phyloP scores from a whole-genome alignment of 2,797 vertebrate genomes.

The Cossypha dichroa region DNA sequence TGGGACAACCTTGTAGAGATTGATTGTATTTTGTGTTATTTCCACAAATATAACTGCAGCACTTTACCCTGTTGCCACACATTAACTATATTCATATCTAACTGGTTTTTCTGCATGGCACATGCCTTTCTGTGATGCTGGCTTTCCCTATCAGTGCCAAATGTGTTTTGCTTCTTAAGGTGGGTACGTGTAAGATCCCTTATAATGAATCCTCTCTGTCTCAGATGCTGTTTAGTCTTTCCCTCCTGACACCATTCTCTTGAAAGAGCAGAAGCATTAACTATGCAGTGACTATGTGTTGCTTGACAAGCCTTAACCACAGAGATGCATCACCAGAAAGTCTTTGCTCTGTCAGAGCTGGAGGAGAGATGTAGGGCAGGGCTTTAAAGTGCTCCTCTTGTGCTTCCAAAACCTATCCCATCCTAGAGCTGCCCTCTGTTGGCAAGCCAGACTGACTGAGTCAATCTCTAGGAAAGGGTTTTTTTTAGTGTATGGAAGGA shows the following conservation, averaged over 20 bases:
- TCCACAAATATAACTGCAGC: background rate
- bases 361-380: background rate
- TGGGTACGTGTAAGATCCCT: fast-evolving
- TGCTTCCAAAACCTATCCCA: background rate
- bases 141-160: background rate
- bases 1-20: background rate
- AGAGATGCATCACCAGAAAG: background rate
- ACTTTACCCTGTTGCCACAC: background rate
- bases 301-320: background rate
- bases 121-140: background rate
- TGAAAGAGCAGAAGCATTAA: background rate
- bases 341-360: background rate
- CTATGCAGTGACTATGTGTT: fast-evolving
- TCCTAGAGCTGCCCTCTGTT: background rate
- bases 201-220: background rate
- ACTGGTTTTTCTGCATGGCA: background rate
- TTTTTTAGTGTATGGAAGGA: fast-evolving
- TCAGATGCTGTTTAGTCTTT: background rate
- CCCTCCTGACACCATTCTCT: background rate
- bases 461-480: background rate
- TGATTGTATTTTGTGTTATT: background rate
- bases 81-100: background rate
- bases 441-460: background rate
- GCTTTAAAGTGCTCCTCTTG: background rate
- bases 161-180: background rate